Base-by-base conservation (phyloP, 2,888 invertebrate species). In the Blera fallax region DNA sequence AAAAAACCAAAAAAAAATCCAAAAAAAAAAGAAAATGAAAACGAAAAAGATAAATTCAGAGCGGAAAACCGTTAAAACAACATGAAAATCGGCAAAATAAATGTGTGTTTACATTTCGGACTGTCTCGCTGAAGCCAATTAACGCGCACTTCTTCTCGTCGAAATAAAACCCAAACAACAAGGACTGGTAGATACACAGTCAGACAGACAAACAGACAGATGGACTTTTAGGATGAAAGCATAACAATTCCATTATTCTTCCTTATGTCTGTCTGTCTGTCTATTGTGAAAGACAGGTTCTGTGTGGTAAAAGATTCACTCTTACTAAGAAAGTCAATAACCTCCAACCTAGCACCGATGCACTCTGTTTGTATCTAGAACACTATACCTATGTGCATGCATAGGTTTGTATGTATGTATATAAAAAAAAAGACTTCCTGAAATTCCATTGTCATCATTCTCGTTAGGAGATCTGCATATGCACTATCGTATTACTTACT, bases 261-360 rank as follows among this genome's bases (percentile, higher is more conserved):
- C 65, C 34, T 67, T 50, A 24, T 16, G 37, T n/a, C 3, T 73
- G 78, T 21, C 18, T 48, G 48, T 43, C 69, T 62, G 62, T 72
- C 54, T 78, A 45, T 78, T 78, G 73, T 69, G 21, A 69, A 74
- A 77, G 79, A 76, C 79, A 84, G 84, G 84, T 79, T 84, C 65
- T 58, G 21, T 50, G 34, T 8, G 10, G 29, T 40, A 40, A 29
- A 40, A 58, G 65, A 79, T 50, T 65, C 69, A 79, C 70, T 70
- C 70, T 69, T 69, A 74, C 74, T 56, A 18, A n/a, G 45, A 16
- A 74, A 79, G 84, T 84, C 84, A 84, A 76, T 60, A 84, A 79
- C 84, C 79, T 65, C 45, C 29, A 11, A 58, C 29, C 60, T 32
- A 58, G 54, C 34, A 52, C 37, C 37, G 10, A 18, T 62, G 50